Base-by-base conservation (phyloP, 2,888 invertebrate genomes). In the Aspidiotus destructor region DNA sequence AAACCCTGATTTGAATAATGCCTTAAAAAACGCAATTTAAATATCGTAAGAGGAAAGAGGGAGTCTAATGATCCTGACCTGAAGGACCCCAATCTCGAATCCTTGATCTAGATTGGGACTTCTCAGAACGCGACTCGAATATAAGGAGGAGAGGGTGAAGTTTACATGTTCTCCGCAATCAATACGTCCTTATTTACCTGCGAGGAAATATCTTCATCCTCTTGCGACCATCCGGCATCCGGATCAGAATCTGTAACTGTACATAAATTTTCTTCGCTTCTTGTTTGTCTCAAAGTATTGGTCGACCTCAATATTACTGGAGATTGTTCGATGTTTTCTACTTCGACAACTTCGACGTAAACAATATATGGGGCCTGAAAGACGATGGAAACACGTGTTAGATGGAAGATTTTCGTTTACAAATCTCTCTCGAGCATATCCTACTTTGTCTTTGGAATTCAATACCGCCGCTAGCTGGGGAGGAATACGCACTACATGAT, bases 391-490 rank as follows among this genome's bases (percentile, higher is more conserved):
- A 62, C 11, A 41, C n/a, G 11, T 17, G 10, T n/a, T 48, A 40
- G 28, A 28, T 28, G 1, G 28, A 28, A 28, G 28, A 28, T 62
- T 40, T 48, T 42, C 10, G 13, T 11, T 61, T 28, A 11, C 40
- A 60, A 11, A 15, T 16, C 40, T 15, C 11, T 42, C 13, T 69
- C 52, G 55, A 54, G 8, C 41, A 54, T 10, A 40, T 60, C 72
- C 73, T 76, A 87, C 88, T 84, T 94, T 95, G 78, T 96, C 95
- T 81, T 99, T 99, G 73, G 97, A 97, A 79, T 99, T 99, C 72
- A 99, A 86, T 68, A 99, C 97, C 64, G 97, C 97, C 71, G 96
- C 95, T 72, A 94, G 93, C 76, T 94, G 93, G 70, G 94, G 94
- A 57, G 98, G 97, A 80, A 99, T 94, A 78, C 98, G 83, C 62